Evolutionary conservation across 2,888 invertebrate species (phyloP), one percentile per base, ranked within the genome.

Genomic region (Drosophila fulvimacula): DNA sequence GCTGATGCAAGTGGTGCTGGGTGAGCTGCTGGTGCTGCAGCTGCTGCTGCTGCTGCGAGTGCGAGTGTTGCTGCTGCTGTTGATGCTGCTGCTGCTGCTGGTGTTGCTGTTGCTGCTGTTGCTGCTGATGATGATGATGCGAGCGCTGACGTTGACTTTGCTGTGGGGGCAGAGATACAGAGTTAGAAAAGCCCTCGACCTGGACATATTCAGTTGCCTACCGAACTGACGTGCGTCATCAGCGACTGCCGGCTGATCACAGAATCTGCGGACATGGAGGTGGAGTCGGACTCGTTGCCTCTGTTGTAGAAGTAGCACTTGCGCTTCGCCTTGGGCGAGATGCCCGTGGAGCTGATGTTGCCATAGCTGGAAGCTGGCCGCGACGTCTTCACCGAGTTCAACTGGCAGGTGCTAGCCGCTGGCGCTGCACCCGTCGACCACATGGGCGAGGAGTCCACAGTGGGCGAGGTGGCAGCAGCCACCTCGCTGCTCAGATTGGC

Each of bases 241-340:
- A 93, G 88, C 0, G 94, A 94, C 56, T 94, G 93, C 46, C 94
- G 93, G 17, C 95, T 95, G 1, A 94, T 93, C 0, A 94, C 94
- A 0, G 96, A 96, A 60, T 95, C 95, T 0, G 95, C 94, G 0
- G 96, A 96, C 71, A 95, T 91, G 0, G 96, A 96, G 0, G 94
- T 95, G 0, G 95, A 95, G 52, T 92, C 93, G 68, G 94, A 93
- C 44, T 91, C 92, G 19, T 91, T 92, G 30, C 91, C 91, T 5
- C 91, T 90, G 51, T 81, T 73, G 48, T 89, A 82, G 46, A 82
- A 77, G 64, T 88, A 91, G 32, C 92, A 90, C 73, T 91, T 92
- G 39, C 92, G 79, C 76, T 93, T 93, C 2, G 85, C 85, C 62
- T 86, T 93, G 60, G 93, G 87, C 27, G 92, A 90, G 69, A 90